Base-by-base conservation (phyloP, 2,113 vertebrate genomes). In the Epinephelus moara region DNA sequence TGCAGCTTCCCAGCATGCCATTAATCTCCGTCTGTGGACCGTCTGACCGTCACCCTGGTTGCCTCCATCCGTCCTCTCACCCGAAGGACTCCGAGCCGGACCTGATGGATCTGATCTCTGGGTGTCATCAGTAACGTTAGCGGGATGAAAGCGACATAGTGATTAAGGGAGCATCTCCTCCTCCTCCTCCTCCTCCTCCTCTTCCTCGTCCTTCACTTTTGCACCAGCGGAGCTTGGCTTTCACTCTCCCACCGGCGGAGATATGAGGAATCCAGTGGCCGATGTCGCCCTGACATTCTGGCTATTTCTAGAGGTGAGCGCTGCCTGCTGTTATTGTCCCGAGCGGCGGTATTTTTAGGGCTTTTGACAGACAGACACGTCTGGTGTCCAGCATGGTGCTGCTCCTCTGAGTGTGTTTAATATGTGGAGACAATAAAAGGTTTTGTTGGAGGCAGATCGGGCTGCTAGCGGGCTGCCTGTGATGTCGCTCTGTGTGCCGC, bases 261-360 rank as follows among this genome's bases (percentile, higher is more conserved):
- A 80, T 1, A 94, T 94, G 94, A 89, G 85, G 91, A 85, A 81
- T 18, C 81, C 82, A 9, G 50, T 84, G 88, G 74, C 78, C 74
- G 74, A 40, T n/a, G 11, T 83, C 27, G 85, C 88, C 37, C 87
- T 95, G 87, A 83, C 85, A 33, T 70, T 92, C 18, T 92, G 91
- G 85, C 74, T 94, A 0, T 52, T 95, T 21, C 23, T 91, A 4
- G 93, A 95, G 94, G 94, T 95, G 89, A 95, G 94, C 55, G 53
- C 4, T 18, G 56, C 10, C 47, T n/a, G 37, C 40, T 40, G 0
- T 52, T 56, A 3, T 49, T 33, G 0, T 45, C 14, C 3, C 1
- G 21, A 59, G 23, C 18, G 18, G 6, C 17, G 42, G 6, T n/a
- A 19, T 52, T 23, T 4, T 25, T 23, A 1, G 19, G 0, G 40